Base-by-base conservation (phyloP, 1,140 invertebrate genomes). In the Oscheius sp. region DNA sequence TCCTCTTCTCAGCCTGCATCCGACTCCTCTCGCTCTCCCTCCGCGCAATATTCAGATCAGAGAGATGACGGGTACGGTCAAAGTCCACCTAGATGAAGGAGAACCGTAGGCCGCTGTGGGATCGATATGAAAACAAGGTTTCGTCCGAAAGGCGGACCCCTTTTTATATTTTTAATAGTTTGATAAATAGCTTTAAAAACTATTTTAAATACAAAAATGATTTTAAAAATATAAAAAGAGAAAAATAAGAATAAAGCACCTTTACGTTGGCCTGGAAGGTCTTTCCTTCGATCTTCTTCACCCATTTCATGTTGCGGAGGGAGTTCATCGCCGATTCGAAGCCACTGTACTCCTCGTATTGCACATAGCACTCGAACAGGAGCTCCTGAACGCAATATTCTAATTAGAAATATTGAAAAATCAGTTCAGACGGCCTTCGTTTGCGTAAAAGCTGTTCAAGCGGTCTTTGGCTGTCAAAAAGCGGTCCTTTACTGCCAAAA, bases 311-410 rank as follows among this genome's bases (percentile, higher is more conserved):
- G 31, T 67, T 73, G 20, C 71, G 31, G 1, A 73, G 34, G 1
- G 62, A 29, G 46, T 73, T 45, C 62, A 73, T 73, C 0, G 71
- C 62, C 0, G 71, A 58, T 1, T 38, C 62, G 38, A 66, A 73
- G 3, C 62, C 71, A 15, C 38, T 32, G 32, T 74, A 74, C 28
- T 74, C 64, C 38, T 29, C 49, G 42, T 61, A 74, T 34, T 74
- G 72, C 1, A 74, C 72, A 45, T 74, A 74, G 2, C 64, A 64
- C 26, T 74, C 72, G 46, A 74, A 74, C 13, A 74, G 59, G 1
- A 74, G 49, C 18, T 74, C 72, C 65, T 73, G 31, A 15, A 67
- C n/a, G 26, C 15, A 23, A 7, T 42, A 64, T 23, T 31, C 34
- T 2, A 38, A 61, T 29, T 62, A 35, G 18, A 62, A 62, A 62